These are phyloP conservation scores for Heliangelus exortis DNA, from an alignment of 2,797 vertebrate species.

Conservation along the genomic window DNA sequence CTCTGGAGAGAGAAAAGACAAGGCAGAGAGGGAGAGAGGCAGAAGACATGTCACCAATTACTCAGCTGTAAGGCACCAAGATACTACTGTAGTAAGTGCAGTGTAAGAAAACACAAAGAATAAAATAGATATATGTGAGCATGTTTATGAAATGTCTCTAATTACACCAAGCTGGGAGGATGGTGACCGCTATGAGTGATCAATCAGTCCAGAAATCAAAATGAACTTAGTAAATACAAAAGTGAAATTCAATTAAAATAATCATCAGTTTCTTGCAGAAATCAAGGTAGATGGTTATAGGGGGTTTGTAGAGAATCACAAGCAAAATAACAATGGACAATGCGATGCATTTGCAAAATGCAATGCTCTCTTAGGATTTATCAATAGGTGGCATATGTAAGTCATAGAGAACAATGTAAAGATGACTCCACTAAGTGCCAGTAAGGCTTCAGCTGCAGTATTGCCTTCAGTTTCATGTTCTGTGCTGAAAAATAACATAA, in stretches of 20 bases:
- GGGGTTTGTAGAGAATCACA: not conserved
- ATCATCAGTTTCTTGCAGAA: not conserved
- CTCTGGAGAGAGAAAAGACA: not conserved
- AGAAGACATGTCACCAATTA: not conserved
- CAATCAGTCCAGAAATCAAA: not conserved
- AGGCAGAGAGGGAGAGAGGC: not conserved
- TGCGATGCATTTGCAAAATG: not conserved
- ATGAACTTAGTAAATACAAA: not conserved
- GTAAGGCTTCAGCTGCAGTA: rapidly evolving
- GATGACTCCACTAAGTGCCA: not conserved
- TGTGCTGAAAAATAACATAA: not conserved
- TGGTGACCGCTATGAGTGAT: not conserved
- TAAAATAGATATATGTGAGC: not conserved
- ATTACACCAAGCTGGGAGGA: not conserved
- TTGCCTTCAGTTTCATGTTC: not conserved
- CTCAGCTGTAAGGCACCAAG: not conserved
- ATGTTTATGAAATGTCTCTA: not conserved
- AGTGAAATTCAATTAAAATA: not conserved
- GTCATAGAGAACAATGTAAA: conserved; percentile 25
- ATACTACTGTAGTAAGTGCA: not conserved
- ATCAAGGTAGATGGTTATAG: not conserved
- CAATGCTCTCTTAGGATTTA: conserved; percentile 67
- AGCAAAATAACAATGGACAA: not conserved
- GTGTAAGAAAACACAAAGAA: not conserved
- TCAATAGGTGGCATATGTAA: conserved; percentile 73